These are phyloP conservation scores for Trichopoda pennipes DNA, from an alignment of 2,888 invertebrate genomes.

Conservation along the genomic window DNA sequence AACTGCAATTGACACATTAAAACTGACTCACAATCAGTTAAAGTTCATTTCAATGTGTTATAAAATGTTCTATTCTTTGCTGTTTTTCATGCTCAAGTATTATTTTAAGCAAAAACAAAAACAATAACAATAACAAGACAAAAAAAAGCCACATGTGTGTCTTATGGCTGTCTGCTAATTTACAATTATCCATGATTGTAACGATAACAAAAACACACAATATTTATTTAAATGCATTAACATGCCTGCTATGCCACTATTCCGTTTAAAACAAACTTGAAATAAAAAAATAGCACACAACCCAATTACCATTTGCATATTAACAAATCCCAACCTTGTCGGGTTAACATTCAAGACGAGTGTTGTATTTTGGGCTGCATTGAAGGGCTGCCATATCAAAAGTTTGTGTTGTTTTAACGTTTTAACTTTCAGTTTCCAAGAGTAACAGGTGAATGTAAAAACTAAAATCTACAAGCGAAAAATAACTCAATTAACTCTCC, in stretches of 20 bases:
- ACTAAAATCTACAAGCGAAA: too few species aligned
- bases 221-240: not conserved
- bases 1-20: conserved; percentile 9
- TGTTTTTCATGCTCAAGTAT: not conserved
- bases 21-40: conserved; percentile 62
- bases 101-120: not conserved
- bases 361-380: too few species aligned
- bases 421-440: too few species aligned
- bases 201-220: conserved; percentile 30
- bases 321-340: not conserved
- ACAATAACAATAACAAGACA: too few species aligned
- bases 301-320: conserved; percentile 35
- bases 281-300: conserved; percentile 2
- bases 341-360: not conserved
- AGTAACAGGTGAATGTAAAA: too few species aligned
- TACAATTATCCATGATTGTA: conserved; percentile 64
- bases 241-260: conserved; percentile 8
- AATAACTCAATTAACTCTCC: too few species aligned
- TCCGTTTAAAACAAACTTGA: conserved; percentile 15
- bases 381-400: too few species aligned
- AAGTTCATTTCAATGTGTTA: conserved; percentile 58
- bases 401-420: too few species aligned
- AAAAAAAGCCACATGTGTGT: conserved; percentile 50
- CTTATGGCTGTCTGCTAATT: conserved; percentile 65
- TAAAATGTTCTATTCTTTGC: not conserved